Evolutionary conservation across 2,888 invertebrate genomes (phyloP), one percentile per base, ranked within the genome.

Genomic region (Eustalomyia histrio): DNA sequence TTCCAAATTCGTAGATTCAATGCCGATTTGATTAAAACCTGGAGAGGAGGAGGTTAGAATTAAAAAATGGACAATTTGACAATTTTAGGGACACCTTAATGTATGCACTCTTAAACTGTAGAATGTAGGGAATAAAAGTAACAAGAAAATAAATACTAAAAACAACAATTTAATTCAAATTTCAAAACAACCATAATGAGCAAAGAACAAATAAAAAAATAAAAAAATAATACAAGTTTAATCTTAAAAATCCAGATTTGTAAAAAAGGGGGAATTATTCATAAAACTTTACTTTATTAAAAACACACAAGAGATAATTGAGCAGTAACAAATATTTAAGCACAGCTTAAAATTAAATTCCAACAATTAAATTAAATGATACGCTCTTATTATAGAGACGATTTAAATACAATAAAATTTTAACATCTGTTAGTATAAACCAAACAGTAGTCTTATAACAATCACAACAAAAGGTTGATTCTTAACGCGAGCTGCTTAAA

Each of bases 401-500:
- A 47, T 47, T 47, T n/a, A n/a, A n/a, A n/a, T 47, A 7, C 2
- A 47, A n/a, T 47, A 47, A 47, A 47, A n/a, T n/a, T 47, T n/a
- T 5, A 47, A 47, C 43, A 47, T 47, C 43, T 47, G 43, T n/a
- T 47, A n/a, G 43, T 14, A 10, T n/a, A 1, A 14, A n/a, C n/a
- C n/a, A 47, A 69, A 35, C 74, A 81, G 81, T 81, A 71, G 57
- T 52, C 17, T 29, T 47, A 52, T 50, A 71, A 71, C 71, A 71
- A 39, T 57, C 52, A 57, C 33, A 21, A 9, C 2, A 63, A 53
- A 18, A 60, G 74, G 78, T 81, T 71, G 78, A 24, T n/a, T 53
- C 8, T 29, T 17, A 33, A 29, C 21, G 39, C 53, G 43, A 47
- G n/a, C 10, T 9, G 43, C 64, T 39, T 18, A 17, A 47, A 47